These are phyloP conservation scores for Fissipunctia ypsillon DNA, from an alignment of 2,888 invertebrate genomes.

Conservation along the genomic window DNA sequence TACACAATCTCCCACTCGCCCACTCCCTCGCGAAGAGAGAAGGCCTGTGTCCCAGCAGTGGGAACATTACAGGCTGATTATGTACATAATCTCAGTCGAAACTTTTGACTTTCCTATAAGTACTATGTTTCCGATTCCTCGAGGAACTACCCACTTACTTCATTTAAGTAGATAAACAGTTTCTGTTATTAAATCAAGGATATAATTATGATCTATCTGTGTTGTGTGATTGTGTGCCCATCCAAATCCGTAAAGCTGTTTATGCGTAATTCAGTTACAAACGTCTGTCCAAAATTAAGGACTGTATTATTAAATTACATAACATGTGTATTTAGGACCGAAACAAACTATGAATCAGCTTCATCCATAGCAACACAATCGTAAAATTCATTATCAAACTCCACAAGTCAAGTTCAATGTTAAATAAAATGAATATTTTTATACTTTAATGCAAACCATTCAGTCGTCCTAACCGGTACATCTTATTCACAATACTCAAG, in stretches of 20 bases:
- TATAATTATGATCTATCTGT: background rate
- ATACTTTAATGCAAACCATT: constrained; percentile 3
- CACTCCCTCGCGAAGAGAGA: too few species aligned
- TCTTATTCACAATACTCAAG: constrained; percentile 32
- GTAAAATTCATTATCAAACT: constrained; percentile 22
- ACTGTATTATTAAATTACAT: background rate
- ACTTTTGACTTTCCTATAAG: background rate
- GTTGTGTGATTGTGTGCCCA: rapidly evolving
- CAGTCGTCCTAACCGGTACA: constrained; percentile 38
- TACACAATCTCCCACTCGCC: too few species aligned
- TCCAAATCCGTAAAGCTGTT: background rate
- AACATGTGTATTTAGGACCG: background rate
- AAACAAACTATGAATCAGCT: constrained; percentile 15
- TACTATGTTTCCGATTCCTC: background rate
- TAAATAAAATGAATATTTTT: constrained; percentile 12
- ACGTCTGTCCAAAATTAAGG: background rate
- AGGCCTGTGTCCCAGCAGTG: too few species aligned
- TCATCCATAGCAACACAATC: constrained; percentile 2
- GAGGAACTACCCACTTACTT: background rate
- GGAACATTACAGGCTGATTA: too few species aligned
- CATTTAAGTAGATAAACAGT: background rate
- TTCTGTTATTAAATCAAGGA: background rate
- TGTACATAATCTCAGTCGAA: background rate
- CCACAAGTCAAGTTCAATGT: constrained; percentile 29
- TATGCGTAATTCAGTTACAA: background rate